Evolutionary conservation across 2,888 invertebrate species (phyloP), one percentile per base, ranked within the genome.

Genomic region (Arctia plantaginis): DNA sequence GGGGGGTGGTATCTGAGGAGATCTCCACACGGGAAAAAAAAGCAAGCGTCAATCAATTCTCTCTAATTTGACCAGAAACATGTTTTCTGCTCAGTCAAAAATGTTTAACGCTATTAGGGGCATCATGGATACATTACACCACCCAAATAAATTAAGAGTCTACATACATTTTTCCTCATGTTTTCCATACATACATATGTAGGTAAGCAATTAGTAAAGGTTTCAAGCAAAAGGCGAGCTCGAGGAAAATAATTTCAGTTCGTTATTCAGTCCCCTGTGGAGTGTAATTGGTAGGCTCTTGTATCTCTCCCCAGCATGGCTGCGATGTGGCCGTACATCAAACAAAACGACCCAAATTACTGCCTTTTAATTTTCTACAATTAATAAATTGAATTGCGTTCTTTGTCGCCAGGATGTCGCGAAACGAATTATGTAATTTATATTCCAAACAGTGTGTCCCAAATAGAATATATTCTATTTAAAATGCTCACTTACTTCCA

Each of bases 161-260:
- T 75, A 73, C 64, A 66, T 74, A 78, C 71, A 75, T 78, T 82
- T 83, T 84, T 81, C 78, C 72, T 68, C 72, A 74, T 76, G 30
- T 78, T 82, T 78, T 71, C 69, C 70, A 73, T 68, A 55, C 67
- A 30, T 55, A 83, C 75, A 74, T 80, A 83, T 83, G 85, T 85
- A 84, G 80, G 84, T 84, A 80, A 86, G 88, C 90, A 92, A 93
- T 92, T 91, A 92, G 88, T 82, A 78, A 82, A 85, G 87, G 88
- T 86, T 90, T 84, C 80, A 79, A 87, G 86, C 85, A 87, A 90
- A 90, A 90, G 88, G 88, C 86, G 87, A 89, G 85, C 83, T 84
- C 78, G 85, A 88, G 87, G 86, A 89, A 90, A 91, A 90, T 90
- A 88, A 91, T 91, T 90, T 85, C 84, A 86, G 87, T 90, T 89